These are phyloP conservation scores for Rhopalosiphum padi DNA, from an alignment of 1,140 invertebrate genomes.

Conservation along the genomic window DNA sequence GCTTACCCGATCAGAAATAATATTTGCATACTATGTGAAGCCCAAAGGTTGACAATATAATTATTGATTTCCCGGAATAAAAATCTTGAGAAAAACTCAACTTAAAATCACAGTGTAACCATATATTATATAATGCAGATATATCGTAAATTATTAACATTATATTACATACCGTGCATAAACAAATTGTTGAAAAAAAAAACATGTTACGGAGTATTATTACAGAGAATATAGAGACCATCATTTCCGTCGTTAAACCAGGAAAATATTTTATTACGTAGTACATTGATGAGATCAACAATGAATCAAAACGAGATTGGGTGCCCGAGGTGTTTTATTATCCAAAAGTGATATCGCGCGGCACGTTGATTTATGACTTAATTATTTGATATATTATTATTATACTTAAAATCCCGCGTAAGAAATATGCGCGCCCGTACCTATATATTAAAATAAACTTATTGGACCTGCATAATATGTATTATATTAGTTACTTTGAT, in stretches of 20 bases:
- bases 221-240: not conserved
- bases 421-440: not conserved
- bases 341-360: slow-evolving; percentile 16
- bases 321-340: not conserved
- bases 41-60: too few species aligned
- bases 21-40: too few species aligned
- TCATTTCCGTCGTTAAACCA: not conserved
- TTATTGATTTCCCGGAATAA: too few species aligned
- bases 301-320: slow-evolving; percentile 40
- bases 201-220: not conserved
- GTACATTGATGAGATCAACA: not conserved
- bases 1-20: too few species aligned
- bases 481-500: too few species aligned
- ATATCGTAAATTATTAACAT: too few species aligned
- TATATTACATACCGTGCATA: too few species aligned
- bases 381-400: not conserved
- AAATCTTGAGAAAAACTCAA: too few species aligned
- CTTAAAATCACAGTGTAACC: too few species aligned
- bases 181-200: not conserved
- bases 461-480: too few species aligned
- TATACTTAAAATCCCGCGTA: not conserved
- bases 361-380: slow-evolving; percentile 38
- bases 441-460: not conserved
- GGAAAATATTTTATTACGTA: not conserved
- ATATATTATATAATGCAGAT: too few species aligned